Conservation (phyloP, 2,888 invertebrate genomes). For the Epirrhoe tristata region DNA sequence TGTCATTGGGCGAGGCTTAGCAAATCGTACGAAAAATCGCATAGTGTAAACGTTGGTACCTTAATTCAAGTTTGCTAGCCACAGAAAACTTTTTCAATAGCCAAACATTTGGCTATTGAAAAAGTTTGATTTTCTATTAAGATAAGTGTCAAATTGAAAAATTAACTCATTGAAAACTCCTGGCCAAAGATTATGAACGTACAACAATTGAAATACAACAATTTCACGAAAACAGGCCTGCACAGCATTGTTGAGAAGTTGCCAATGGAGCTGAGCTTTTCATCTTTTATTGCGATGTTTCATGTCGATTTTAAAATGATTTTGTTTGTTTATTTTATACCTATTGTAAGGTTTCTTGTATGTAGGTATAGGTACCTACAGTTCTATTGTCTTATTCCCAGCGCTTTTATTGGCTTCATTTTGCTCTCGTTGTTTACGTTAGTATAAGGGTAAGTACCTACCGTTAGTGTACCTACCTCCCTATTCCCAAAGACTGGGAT, state of each 20-base stretch:
- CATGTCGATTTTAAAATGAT: conserved; percentile 24
- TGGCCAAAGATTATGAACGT: background rate
- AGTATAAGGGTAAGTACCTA: no score
- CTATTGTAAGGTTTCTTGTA: background rate
- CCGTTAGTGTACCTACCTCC: no score
- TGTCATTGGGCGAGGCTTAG: no score
- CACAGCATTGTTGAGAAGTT: conserved; percentile 39
- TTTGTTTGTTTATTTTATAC: conserved; percentile 21
- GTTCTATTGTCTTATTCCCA: background rate
- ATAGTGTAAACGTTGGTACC: no score
- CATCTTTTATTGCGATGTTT: conserved; percentile 40
- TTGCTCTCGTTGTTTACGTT: no score
- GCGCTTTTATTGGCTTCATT: background rate
- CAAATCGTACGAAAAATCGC: no score
- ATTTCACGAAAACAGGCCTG: conserved; percentile 22
- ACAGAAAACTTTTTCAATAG: no score
- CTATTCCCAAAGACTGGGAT: no score
- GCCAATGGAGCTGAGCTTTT: conserved; percentile 37
- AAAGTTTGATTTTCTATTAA: no score
- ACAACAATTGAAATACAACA: conserved; percentile 1
- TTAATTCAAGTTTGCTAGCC: no score
- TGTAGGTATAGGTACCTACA: no score
- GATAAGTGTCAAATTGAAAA: background rate
- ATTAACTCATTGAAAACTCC: background rate
- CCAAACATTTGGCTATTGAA: no score